Conservation (phyloP, 2,888 invertebrate species). For the Lordiphosa fenestrarum region DNA sequence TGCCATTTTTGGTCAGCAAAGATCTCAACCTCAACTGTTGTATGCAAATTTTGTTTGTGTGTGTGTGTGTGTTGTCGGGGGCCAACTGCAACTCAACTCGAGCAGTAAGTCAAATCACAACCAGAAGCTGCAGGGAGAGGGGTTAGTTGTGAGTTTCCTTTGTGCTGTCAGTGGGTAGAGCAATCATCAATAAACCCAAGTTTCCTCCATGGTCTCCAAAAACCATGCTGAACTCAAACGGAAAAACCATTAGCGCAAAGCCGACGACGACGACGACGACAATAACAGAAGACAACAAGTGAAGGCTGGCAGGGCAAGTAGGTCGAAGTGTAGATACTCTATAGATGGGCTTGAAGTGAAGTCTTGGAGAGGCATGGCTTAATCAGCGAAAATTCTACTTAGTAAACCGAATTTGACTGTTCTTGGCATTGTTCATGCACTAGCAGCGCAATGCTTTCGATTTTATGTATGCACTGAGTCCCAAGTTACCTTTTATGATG, state of each 20-base stretch:
- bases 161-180: constrained; percentile 65
- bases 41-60: constrained; percentile 60
- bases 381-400: too few species aligned
- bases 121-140: constrained; percentile 13
- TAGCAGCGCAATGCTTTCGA: too few species aligned
- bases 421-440: too few species aligned
- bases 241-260: constrained; percentile 45
- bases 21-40: constrained; percentile 59
- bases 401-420: too few species aligned
- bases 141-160: constrained; percentile 56
- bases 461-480: too few species aligned
- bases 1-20: constrained; percentile 67
- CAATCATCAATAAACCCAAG: constrained; percentile 64
- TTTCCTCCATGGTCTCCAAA: constrained; percentile 43
- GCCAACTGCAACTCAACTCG: constrained; percentile 58
- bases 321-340: constrained; percentile 21
- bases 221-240: constrained; percentile 60
- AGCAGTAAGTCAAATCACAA: constrained; percentile 74
- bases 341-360: too few species aligned
- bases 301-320: constrained; percentile 26
- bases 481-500: too few species aligned
- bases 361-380: too few species aligned
- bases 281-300: constrained; percentile 28
- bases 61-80: constrained; percentile 16
- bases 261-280: constrained; percentile 24